A percentile compares a stretch with the other conserved stretches of the same genome.
These are phyloP conservation scores for Synanceia verrucosa DNA, from an alignment of 2,797 vertebrate species.

Conservation along the genomic window DNA sequence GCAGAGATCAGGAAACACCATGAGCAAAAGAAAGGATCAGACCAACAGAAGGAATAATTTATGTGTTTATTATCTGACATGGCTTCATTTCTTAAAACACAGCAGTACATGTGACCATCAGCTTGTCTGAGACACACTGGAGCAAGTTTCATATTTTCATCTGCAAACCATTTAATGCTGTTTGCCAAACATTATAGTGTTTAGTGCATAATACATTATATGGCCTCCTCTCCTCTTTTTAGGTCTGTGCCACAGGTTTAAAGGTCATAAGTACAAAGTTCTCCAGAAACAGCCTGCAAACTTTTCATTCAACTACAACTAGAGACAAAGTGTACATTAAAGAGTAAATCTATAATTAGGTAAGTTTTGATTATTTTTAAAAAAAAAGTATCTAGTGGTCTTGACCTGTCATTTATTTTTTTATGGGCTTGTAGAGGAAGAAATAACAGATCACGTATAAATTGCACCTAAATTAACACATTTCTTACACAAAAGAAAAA, in stretches of 20 bases:
- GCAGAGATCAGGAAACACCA: not conserved
- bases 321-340: not conserved
- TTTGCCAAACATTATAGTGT: slow-evolving; percentile 5
- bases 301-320: not conserved
- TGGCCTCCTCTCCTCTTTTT: not conserved
- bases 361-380: not conserved
- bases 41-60: not conserved
- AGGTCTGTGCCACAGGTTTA: slow-evolving; percentile 36
- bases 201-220: too few species aligned
- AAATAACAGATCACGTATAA: not conserved
- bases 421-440: slow-evolving; percentile 19
- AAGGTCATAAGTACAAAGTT: slow-evolving; percentile 13
- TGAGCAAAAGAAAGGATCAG: not conserved
- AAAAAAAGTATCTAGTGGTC: not conserved
- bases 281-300: not conserved
- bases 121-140: slow-evolving; percentile 7
- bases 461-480: not conserved
- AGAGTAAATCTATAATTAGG: not conserved
- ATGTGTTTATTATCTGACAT: not conserved
- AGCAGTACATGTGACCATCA: slow-evolving; percentile 7
- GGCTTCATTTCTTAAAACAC: slow-evolving; percentile 35
- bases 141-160: not conserved
- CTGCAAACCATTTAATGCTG: slow-evolving; percentile 12
- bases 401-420: not conserved
- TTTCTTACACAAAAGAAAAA: not conserved